Evolutionary conservation across 2,113 vertebrate genomes (phyloP), one percentile per base, ranked within the genome.

Genomic region (Eurypyga helias): DNA sequence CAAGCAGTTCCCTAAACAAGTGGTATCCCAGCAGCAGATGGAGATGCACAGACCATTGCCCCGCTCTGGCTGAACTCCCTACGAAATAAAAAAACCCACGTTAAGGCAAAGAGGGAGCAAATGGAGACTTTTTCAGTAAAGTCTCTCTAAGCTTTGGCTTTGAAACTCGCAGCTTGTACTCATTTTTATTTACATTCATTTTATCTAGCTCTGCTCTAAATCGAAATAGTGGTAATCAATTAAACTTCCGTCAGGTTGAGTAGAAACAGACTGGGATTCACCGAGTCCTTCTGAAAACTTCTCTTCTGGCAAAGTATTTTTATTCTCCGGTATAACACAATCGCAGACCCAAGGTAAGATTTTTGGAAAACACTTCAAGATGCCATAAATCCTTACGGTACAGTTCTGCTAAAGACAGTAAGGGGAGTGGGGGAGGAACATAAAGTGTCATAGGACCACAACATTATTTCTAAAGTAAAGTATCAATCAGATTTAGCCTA

Each of bases 1-100:
- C 91, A 92, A 90, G 94, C 43, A 62, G 60, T 45, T 95, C 69
- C 93, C 91, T 71, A 95, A 95, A 90, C 92, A 94, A 91, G 17
- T 6, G 60, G 17, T 33, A 60, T 77, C 91, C 85, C 93, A 38
- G 89, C 91, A 89, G 91, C 93, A 87, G 89, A 88, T 89, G 90
- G 90, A 89, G 82, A 60, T 66, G 94, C 87, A 87, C 70, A 87
- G 82, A 29, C 61, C 89, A 78, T 75, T 75, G 75, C 94, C n/a
- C 55, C 0, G 19, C 92, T 79, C 65, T 85, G 79, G 69, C 70
- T 83, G 43, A 46, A 31, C 36, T 92, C 71, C 76, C 45, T 91
- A 18, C 75, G 76, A 89, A 84, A 91, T 70, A 79, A 43, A 49
- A 12, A 11, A 1, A 9, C 41, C 41, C 57, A 57, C 0, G 0